A percentile compares a stretch with the other conserved stretches of the same genome.
Conservation (phyloP, 2,113 vertebrate genomes). For the Gobius niger region DNA sequence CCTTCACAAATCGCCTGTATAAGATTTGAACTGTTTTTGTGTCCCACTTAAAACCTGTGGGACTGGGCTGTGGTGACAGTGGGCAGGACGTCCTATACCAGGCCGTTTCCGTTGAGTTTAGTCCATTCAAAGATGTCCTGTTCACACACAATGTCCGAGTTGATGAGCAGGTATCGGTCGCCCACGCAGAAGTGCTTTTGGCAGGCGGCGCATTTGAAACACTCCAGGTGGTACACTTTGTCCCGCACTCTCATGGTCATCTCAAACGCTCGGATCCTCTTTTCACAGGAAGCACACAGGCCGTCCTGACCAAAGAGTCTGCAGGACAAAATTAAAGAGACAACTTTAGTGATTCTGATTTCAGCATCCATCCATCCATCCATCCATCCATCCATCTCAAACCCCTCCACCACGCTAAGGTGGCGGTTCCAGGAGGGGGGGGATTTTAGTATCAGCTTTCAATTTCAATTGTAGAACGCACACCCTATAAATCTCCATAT, state of each 20-base stretch:
- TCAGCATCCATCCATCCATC: no score
- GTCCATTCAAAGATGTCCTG: slow-evolving; percentile 99
- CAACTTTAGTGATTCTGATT: not conserved
- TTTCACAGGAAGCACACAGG: slow-evolving; percentile 95
- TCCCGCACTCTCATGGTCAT: slow-evolving; percentile 99
- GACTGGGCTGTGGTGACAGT: not conserved
- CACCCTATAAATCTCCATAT: no score
- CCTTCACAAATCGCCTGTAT: slow-evolving; percentile 9
- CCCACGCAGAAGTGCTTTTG: slow-evolving; percentile 99
- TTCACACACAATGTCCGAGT: slow-evolving; percentile 98
- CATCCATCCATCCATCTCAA: no score
- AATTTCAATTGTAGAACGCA: no score
- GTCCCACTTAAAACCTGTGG: slow-evolving; percentile 13
- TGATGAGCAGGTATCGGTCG: slow-evolving; percentile 97
- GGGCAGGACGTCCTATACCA: slow-evolving; percentile 43
- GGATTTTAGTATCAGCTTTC: slow-evolving; percentile 7
- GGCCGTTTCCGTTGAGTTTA: slow-evolving; percentile 87
- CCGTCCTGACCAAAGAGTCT: slow-evolving; percentile 98
- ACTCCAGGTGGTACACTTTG: slow-evolving; percentile 98
- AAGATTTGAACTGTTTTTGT: slow-evolving; percentile 2
- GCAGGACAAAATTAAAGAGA: slow-evolving; percentile 4
- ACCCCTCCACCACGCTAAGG: no score
- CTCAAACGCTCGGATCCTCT: slow-evolving; percentile 96
- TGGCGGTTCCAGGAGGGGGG: no score
- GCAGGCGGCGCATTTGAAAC: slow-evolving; percentile 98